Evolutionary conservation across 2,888 invertebrate species (phyloP).

Genomic region (Myopa testacea): DNA sequence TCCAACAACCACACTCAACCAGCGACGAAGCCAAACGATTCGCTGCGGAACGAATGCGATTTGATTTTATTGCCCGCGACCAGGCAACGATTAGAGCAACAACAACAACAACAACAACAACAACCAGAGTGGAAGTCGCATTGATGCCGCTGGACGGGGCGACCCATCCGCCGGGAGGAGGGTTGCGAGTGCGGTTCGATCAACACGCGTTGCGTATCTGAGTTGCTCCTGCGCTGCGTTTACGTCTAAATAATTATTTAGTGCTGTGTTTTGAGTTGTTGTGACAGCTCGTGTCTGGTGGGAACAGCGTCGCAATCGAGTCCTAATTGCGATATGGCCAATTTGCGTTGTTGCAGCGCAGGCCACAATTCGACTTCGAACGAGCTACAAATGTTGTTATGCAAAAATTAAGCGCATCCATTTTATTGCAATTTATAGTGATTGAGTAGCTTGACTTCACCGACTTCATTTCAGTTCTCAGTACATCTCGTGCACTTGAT

Average conservation of each 20-base stretch:
- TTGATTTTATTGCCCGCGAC: conserved; percentile 60
- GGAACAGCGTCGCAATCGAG: conserved; percentile 47
- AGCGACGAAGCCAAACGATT: conserved; percentile 33
- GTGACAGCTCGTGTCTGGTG: conserved; percentile 62
- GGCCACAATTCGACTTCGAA: neutral
- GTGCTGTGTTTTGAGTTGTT: conserved; percentile 66
- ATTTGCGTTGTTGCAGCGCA: conserved; percentile 40
- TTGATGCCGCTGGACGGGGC: neutral
- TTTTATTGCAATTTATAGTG: conserved; percentile 66
- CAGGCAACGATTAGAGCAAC: neutral
- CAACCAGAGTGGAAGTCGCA: neutral
- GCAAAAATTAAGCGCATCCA: conserved; percentile 65
- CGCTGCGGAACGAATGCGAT: conserved; percentile 61
- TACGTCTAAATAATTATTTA: conserved; percentile 2
- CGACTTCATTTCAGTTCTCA: neutral
- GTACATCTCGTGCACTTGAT: conserved; percentile 18
- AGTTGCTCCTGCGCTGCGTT: neutral
- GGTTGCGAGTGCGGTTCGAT: conserved; percentile 2
- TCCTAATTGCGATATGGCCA: conserved; percentile 58
- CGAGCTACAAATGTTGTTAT: conserved; percentile 62
- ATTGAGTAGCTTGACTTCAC: conserved; percentile 46
- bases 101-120: neutral
- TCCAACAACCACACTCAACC: neutral
- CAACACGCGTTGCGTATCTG: neutral
- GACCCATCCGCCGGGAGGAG: neutral